Conservation (phyloP, 2,113 vertebrate genomes). For the Trichomycterus rosablanca region DNA sequence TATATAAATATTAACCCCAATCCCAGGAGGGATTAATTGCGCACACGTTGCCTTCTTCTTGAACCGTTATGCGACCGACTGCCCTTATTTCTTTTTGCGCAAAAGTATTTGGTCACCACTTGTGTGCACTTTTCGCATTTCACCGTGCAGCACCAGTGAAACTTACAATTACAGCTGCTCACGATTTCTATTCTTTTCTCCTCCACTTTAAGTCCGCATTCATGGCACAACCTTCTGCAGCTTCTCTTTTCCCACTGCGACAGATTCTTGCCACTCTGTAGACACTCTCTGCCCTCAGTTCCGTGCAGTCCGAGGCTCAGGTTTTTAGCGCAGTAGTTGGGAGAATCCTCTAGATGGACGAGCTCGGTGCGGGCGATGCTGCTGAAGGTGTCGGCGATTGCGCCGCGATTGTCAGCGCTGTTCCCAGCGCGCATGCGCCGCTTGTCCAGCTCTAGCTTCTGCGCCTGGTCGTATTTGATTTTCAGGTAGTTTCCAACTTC, state of each 20-base stretch:
- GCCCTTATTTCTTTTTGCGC: conserved; percentile 55
- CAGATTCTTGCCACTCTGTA: conserved; percentile 70
- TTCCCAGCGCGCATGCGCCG: conserved; percentile 76
- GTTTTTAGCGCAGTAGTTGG: conserved; percentile 87
- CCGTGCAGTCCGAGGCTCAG: conserved; percentile 79
- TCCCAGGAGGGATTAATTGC: conserved; percentile 9
- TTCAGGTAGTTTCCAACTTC: conserved; percentile 88
- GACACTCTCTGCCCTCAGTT: conserved; percentile 88
- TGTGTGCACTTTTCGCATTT: conserved; percentile 84
- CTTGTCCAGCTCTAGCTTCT: conserved; percentile 91
- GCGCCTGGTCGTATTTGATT: conserved; percentile 79
- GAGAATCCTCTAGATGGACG: conserved; percentile 88
- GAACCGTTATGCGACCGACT: conserved; percentile 53
- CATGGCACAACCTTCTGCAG: conserved; percentile 82
- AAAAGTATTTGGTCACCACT: conserved; percentile 81
- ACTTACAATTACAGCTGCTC: conserved; percentile 92
- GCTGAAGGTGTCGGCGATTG: conserved; percentile 70
- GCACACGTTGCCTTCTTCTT: conserved; percentile 57
- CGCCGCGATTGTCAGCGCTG: conserved; percentile 79
- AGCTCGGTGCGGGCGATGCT: conserved; percentile 76
- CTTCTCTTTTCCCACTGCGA: conserved; percentile 77
- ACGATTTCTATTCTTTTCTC: conserved; percentile 72
- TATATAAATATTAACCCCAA: background rate
- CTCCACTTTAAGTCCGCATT: conserved; percentile 82
- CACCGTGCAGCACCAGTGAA: conserved; percentile 95